These are phyloP conservation scores for Odontocerum albicorne DNA, from an alignment of 2,888 invertebrate genomes.

Conservation along the genomic window DNA sequence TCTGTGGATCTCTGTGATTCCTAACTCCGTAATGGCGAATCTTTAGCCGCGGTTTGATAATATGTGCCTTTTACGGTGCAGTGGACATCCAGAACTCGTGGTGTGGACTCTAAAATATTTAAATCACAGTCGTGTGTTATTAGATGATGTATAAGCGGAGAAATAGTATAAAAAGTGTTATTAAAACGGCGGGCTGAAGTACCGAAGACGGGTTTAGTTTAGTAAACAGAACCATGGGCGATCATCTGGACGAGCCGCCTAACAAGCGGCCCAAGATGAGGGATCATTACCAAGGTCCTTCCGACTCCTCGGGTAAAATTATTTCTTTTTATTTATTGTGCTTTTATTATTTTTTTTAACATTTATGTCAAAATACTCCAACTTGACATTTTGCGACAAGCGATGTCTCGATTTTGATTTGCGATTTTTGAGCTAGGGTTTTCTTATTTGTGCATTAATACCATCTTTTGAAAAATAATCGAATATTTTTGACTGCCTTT, in stretches of 20 bases:
- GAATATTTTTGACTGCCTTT: background rate
- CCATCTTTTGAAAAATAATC: background rate
- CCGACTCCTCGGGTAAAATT: constrained; percentile 74
- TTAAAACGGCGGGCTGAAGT: constrained; percentile 62
- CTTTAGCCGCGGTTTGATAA: constrained; percentile 70
- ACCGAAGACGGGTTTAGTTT: constrained; percentile 66
- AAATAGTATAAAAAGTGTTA: constrained; percentile 58
- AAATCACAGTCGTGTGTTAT: constrained; percentile 58
- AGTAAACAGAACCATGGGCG: constrained; percentile 83
- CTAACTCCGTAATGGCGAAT: constrained; percentile 79
- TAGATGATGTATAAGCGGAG: constrained; percentile 58
- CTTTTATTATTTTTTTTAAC: constrained; percentile 24
- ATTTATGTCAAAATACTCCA: constrained; percentile 21
- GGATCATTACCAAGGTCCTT: constrained; percentile 79
- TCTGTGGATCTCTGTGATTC: constrained; percentile 69
- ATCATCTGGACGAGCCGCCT: constrained; percentile 95
- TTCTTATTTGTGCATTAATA: too few species aligned
- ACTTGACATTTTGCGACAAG: constrained; percentile 33
- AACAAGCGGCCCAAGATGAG: constrained; percentile 92
- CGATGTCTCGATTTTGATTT: constrained; percentile 30
- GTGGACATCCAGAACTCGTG: constrained; percentile 69
- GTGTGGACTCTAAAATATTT: constrained; percentile 64
- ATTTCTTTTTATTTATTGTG: constrained; percentile 35
- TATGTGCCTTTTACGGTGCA: constrained; percentile 78
- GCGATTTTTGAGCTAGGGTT: too few species aligned